Evolutionary conservation across 2,113 vertebrate genomes (phyloP).

Genomic region (Hemiscyllium ocellatum): DNA sequence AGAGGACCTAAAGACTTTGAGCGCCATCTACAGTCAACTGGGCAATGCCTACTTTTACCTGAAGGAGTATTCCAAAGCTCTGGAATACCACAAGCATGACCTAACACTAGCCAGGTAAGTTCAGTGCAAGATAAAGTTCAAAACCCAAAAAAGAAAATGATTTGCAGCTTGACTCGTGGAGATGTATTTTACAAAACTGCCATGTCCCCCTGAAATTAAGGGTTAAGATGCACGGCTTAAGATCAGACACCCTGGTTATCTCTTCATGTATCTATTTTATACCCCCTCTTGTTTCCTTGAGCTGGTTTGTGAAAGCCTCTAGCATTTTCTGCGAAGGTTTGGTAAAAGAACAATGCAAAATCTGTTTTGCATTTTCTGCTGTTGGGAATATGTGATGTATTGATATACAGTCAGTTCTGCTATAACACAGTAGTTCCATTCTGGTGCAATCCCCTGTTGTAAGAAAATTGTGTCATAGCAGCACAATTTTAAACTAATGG

Average conservation of each 20-base stretch:
- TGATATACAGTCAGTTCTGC: too few relatives aligned
- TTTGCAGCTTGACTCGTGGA: not conserved
- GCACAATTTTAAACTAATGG: too few relatives aligned
- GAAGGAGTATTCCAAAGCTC: slow-evolving; percentile 83
- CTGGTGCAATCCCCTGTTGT: too few relatives aligned
- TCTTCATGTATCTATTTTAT: not conserved
- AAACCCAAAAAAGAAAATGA: not conserved
- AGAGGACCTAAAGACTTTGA: slow-evolving; percentile 91
- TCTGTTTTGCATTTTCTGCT: not conserved
- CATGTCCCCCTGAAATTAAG: not conserved
- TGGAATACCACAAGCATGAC: slow-evolving; percentile 88
- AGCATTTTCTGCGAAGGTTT: not conserved
- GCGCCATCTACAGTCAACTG: slow-evolving; percentile 97
- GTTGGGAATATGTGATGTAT: not conserved
- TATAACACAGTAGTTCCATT: too few relatives aligned
- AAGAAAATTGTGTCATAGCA: too few relatives aligned
- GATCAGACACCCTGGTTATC: not conserved
- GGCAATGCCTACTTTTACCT: slow-evolving; percentile 97
- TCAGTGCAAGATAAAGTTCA: not conserved
- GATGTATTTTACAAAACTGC: not conserved
- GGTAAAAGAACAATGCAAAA: not conserved
- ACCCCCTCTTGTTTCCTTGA: too few relatives aligned
- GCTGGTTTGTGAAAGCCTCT: too few relatives aligned
- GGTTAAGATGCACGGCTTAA: not conserved
- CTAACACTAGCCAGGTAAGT: slow-evolving; percentile 85